phyloP scores from a whole-genome alignment of 2,113 vertebrate genomes.

The Oostethus manadensis region DNA sequence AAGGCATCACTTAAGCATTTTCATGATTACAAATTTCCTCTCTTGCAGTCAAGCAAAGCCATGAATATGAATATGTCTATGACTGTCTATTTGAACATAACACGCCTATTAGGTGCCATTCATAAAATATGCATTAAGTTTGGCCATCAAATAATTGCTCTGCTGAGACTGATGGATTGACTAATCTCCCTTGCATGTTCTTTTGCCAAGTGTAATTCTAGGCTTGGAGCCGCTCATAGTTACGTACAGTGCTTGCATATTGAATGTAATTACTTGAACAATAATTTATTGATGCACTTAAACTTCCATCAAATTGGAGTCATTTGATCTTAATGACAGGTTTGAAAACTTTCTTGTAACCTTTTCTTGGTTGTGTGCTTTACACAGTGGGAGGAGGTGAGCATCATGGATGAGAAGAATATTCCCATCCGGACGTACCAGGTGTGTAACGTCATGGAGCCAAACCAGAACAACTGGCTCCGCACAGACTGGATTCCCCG shows the following conservation, averaged over 20 bases:
- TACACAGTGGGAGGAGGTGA: slow-evolving; percentile 96
- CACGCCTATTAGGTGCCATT: slow-evolving; percentile 38
- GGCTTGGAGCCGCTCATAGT: not conserved
- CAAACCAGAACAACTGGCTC: slow-evolving; percentile 97
- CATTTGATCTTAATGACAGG: not conserved
- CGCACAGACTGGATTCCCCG: slow-evolving; percentile 97
- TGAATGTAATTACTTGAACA: slow-evolving; percentile 6
- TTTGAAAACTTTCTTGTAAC: not conserved
- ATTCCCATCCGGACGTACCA: slow-evolving; percentile 97
- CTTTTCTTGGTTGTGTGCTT: slow-evolving; percentile 14
- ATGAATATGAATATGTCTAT: slow-evolving; percentile 44
- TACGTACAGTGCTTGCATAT: not conserved
- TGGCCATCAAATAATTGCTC: slow-evolving; percentile 43
- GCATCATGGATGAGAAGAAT: slow-evolving; percentile 99
- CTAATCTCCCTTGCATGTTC: slow-evolving; percentile 10
- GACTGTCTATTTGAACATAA: slow-evolving; percentile 29
- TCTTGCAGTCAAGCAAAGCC: slow-evolving; percentile 16
- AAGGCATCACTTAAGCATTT: slow-evolving; percentile 16
- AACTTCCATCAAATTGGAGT: not conserved
- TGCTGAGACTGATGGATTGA: slow-evolving; percentile 40
- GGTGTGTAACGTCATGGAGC: slow-evolving; percentile 98
- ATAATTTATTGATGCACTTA: slow-evolving; percentile 10
- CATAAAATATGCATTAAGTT: slow-evolving; percentile 56
- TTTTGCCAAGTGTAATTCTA: slow-evolving; percentile 19
- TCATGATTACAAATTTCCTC: slow-evolving; percentile 30